Conservation (phyloP, 2,888 invertebrate genomes). For the Encarsia formosa region DNA sequence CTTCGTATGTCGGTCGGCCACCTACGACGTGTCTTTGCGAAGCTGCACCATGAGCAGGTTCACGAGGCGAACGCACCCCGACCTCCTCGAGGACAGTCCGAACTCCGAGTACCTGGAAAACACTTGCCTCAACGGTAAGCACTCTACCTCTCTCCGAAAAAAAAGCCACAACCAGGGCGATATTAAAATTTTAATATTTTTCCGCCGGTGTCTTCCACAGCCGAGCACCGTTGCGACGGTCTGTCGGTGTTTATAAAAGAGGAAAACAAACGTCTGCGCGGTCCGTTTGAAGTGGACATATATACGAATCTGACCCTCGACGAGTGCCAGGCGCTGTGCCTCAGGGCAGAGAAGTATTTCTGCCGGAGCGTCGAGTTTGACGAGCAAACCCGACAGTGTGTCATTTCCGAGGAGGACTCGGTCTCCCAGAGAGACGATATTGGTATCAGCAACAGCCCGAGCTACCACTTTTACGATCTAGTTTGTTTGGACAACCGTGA, state of each 20-base stretch:
- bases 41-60: constrained; percentile 78
- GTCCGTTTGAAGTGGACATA: constrained; percentile 84
- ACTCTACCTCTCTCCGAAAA: not conserved
- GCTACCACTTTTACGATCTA: constrained; percentile 83
- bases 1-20: constrained; percentile 83
- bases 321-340: constrained; percentile 84
- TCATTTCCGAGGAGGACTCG: constrained; percentile 88
- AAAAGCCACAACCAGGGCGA: not conserved
- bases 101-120: constrained; percentile 88
- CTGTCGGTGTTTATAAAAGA: constrained; percentile 84
- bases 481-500: constrained; percentile 87
- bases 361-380: constrained; percentile 88
- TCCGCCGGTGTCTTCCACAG: constrained; percentile 53
- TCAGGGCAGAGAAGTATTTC: constrained; percentile 83
- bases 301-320: constrained; percentile 81
- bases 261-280: constrained; percentile 81
- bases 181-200: not conserved
- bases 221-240: constrained; percentile 82
- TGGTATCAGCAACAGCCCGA: constrained; percentile 77
- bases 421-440: constrained; percentile 85
- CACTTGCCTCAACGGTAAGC: constrained; percentile 77
- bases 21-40: constrained; percentile 72
- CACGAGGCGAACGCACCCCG: constrained; percentile 81
- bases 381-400: constrained; percentile 79
- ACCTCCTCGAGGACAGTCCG: constrained; percentile 77